phyloP scores from a whole-genome alignment of 2,797 vertebrate genomes.

The Garrulus glandarius region DNA sequence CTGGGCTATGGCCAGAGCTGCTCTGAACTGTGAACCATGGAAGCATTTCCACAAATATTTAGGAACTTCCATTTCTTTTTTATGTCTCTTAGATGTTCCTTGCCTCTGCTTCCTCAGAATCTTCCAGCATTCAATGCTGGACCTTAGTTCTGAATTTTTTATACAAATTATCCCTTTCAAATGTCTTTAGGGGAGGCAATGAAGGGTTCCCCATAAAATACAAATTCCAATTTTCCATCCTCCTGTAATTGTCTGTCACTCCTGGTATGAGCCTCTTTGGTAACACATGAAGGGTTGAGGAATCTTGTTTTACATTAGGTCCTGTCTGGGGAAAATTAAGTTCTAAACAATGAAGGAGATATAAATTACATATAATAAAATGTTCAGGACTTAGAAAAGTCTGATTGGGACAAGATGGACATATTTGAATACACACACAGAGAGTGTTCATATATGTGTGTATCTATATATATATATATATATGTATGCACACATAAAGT shows the following conservation, averaged over 20 bases:
- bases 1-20: not conserved
- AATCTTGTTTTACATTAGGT: not conserved
- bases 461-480: accelerated
- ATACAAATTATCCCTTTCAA: not conserved
- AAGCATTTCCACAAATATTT: not conserved
- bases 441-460: accelerated
- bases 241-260: not conserved
- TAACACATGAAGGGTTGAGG: not conserved
- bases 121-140: not conserved
- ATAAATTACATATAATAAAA: not conserved
- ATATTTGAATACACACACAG: not conserved
- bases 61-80: not conserved
- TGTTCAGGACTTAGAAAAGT: not conserved
- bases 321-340: not conserved
- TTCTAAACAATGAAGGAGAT: not conserved
- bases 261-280: not conserved
- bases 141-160: not conserved
- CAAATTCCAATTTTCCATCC: not conserved
- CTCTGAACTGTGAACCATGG: not conserved
- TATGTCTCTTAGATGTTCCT: accelerated
- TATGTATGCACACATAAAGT: accelerated
- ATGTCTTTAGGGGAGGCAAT: not conserved
- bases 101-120: not conserved
- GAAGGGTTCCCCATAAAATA: not conserved
- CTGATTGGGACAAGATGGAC: not conserved